Conservation (phyloP, 2,113 vertebrate species). For the Ahaetulla prasina region DNA sequence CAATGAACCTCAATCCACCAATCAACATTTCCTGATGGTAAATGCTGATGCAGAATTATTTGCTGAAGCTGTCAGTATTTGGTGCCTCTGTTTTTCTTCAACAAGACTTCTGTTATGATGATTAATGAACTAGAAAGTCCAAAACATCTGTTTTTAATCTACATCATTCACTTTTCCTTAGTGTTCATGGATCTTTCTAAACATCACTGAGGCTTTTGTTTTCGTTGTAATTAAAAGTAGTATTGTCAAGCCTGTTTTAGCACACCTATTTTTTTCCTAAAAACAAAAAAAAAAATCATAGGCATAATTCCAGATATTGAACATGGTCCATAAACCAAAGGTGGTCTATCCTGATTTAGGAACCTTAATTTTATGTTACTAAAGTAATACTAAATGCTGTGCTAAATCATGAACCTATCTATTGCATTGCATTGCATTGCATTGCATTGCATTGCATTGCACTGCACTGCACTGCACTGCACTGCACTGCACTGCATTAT, state of each 20-base stretch:
- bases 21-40: neutral
- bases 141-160: neutral
- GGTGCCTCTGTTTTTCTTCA: neutral
- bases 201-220: neutral
- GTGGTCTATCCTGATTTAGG: neutral
- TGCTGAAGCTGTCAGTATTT: neutral
- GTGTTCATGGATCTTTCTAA: neutral
- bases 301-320: neutral
- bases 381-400: neutral
- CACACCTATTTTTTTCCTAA: neutral
- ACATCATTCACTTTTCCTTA: neutral
- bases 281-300: neutral
- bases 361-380: neutral
- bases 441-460: too few species aligned
- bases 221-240: neutral
- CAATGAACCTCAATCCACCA: neutral
- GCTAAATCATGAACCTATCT: neutral
- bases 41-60: neutral
- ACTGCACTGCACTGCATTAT: too few species aligned
- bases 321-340: neutral
- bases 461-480: neutral
- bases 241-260: neutral
- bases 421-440: neutral
- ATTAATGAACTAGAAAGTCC: neutral
- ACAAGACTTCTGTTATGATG: neutral